These are phyloP conservation scores for Ancistrus triradiatus DNA, from an alignment of 2,113 vertebrate genomes.

Conservation along the genomic window DNA sequence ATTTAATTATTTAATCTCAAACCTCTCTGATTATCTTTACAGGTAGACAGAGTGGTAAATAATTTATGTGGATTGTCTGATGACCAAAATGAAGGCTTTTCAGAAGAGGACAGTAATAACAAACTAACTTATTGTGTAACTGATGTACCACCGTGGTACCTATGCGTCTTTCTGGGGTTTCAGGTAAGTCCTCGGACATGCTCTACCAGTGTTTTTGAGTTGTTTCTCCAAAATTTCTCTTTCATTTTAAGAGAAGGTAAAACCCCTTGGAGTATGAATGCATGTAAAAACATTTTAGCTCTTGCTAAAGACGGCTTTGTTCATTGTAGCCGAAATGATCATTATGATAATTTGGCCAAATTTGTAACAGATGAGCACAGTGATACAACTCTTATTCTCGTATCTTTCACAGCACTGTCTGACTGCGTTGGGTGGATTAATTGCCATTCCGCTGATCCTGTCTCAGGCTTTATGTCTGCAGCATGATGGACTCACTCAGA, in stretches of 20 bases:
- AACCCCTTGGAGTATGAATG: not conserved
- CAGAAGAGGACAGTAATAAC: slow-evolving; percentile 35
- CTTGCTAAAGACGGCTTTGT: not conserved
- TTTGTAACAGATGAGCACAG: too few species aligned
- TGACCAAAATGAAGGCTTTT: slow-evolving; percentile 29
- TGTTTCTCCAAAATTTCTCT: not conserved
- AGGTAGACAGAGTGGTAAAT: slow-evolving; percentile 53
- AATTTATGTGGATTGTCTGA: slow-evolving; percentile 56
- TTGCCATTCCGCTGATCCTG: slow-evolving; percentile 87
- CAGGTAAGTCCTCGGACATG: slow-evolving; percentile 67
- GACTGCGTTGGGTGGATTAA: slow-evolving; percentile 87
- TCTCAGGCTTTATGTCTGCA: slow-evolving; percentile 86
- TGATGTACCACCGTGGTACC: slow-evolving; percentile 86
- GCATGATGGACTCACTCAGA: slow-evolving; percentile 87
- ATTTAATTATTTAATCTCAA: too few species aligned
- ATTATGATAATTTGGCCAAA: too few species aligned
- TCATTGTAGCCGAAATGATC: not conserved
- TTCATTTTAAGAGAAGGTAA: not conserved
- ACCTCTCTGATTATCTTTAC: not conserved
- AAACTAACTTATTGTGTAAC: slow-evolving; percentile 77
- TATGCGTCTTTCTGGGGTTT: slow-evolving; percentile 88
- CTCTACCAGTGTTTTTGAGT: not conserved
- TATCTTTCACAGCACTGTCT: slow-evolving; percentile 79
- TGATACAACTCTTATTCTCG: not conserved
- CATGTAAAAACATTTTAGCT: not conserved